phyloP scores from a whole-genome alignment of 1,140 invertebrate genomes.

The Bombus picipes region DNA sequence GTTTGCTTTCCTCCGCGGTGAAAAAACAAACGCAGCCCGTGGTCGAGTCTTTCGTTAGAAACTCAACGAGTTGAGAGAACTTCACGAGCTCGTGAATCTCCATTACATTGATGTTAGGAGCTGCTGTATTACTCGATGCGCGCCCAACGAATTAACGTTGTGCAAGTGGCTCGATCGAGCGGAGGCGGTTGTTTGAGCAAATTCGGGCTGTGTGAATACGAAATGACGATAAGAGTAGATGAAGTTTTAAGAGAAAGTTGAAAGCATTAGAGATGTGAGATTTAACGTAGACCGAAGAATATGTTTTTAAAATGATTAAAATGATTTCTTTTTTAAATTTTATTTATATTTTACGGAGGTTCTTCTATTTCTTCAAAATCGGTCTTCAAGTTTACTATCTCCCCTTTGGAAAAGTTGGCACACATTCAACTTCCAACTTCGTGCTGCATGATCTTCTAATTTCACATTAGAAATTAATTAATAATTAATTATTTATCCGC shows the following conservation, averaged over 20 bases:
- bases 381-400: not conserved
- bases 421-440: not conserved
- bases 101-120: not conserved
- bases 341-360: no score
- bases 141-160: not conserved
- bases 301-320: no score
- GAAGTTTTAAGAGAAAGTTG: no score
- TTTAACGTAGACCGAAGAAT: no score
- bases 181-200: not conserved
- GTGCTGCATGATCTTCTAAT: not conserved
- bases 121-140: not conserved
- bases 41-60: not conserved
- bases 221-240: no score
- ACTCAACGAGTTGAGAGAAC: not conserved
- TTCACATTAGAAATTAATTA: not conserved
- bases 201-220: not conserved
- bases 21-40: slow-evolving; percentile 27
- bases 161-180: not conserved
- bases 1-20: slow-evolving; percentile 18
- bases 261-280: no score
- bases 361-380: no score
- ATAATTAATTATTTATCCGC: no score
- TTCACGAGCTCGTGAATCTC: not conserved
- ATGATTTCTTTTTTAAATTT: no score
- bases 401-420: not conserved